Conservation (phyloP, 1,140 invertebrate species). For the Habropoda laboriosa region DNA sequence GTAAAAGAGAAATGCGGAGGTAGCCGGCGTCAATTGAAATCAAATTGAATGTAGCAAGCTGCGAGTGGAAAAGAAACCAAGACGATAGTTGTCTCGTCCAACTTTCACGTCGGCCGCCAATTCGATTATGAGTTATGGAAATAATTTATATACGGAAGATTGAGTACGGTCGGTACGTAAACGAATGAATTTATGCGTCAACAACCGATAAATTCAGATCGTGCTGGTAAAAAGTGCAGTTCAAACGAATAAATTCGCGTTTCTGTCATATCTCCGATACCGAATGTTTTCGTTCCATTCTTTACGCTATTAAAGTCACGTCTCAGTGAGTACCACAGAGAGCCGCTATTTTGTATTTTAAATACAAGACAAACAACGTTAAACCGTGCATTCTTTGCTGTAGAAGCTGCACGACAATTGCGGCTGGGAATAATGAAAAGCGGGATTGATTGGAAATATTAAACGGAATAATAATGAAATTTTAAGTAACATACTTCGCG, state of each 20-base stretch:
- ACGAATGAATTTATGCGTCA: conserved; percentile 20
- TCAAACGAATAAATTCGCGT: conserved; percentile 15
- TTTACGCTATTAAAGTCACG: background rate
- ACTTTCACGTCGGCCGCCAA: conserved; percentile 51
- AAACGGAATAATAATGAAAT: no score
- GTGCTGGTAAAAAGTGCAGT: background rate
- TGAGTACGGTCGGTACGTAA: background rate
- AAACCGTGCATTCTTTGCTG: background rate
- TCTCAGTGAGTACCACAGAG: conserved; percentile 1
- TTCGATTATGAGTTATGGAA: conserved; percentile 59
- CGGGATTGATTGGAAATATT: no score
- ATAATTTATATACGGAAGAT: conserved; percentile 38
- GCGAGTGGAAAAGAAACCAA: conserved; percentile 48
- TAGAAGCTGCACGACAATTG: background rate
- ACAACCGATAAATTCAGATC: conserved; percentile 17
- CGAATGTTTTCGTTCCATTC: conserved; percentile 17
- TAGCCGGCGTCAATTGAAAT: conserved; percentile 53
- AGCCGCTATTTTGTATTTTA: conserved; percentile 6
- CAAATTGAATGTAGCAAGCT: conserved; percentile 48
- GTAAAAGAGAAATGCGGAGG: conserved; percentile 47
- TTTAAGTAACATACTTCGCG: no score
- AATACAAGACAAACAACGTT: conserved; percentile 20
- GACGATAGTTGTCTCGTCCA: conserved; percentile 36
- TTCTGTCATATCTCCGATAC: conserved; percentile 8
- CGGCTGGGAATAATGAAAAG: background rate